phyloP scores from a whole-genome alignment of 2,888 invertebrate genomes.

The Mythimna albipuncta region DNA sequence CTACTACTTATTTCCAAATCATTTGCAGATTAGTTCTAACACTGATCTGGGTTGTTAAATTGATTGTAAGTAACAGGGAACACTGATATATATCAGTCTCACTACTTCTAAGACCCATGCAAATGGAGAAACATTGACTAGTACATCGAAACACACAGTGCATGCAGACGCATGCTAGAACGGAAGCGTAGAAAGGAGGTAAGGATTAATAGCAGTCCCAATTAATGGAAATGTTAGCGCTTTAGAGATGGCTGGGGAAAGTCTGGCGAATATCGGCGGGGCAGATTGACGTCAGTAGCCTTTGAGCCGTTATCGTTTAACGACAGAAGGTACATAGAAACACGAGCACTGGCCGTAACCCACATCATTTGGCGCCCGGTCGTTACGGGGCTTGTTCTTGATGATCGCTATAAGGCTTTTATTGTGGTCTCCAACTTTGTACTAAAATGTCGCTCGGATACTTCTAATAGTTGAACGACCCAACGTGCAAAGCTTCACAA shows the following conservation, averaged over 20 bases:
- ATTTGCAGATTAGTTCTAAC: constrained; percentile 19
- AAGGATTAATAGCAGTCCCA: constrained; percentile 63
- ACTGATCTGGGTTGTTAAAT: constrained; percentile 1
- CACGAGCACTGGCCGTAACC: constrained; percentile 75
- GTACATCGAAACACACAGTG: constrained; percentile 53
- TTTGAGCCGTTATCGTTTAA: constrained; percentile 78
- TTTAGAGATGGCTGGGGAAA: constrained; percentile 75
- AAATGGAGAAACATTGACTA: constrained; percentile 58
- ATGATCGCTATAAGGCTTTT: constrained; percentile 80
- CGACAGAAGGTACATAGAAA: constrained; percentile 74
- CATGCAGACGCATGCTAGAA: constrained; percentile 72
- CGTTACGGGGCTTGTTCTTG: constrained; percentile 77
- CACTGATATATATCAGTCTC: constrained; percentile 19
- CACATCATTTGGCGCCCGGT: constrained; percentile 78
- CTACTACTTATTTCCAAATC: constrained; percentile 4
- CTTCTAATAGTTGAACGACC: constrained; percentile 56
- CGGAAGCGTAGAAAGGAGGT: constrained; percentile 66
- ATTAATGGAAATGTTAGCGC: constrained; percentile 72
- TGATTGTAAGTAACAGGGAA: constrained; percentile 7
- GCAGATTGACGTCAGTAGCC: constrained; percentile 79
- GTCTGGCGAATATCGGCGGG: constrained; percentile 71
- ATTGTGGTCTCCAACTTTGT: constrained; percentile 74
- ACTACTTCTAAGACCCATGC: constrained; percentile 63
- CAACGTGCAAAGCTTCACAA: constrained; percentile 55
- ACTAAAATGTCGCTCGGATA: constrained; percentile 66